phyloP scores from a whole-genome alignment of 1,140 invertebrate species.

The Bombus breviceps region DNA sequence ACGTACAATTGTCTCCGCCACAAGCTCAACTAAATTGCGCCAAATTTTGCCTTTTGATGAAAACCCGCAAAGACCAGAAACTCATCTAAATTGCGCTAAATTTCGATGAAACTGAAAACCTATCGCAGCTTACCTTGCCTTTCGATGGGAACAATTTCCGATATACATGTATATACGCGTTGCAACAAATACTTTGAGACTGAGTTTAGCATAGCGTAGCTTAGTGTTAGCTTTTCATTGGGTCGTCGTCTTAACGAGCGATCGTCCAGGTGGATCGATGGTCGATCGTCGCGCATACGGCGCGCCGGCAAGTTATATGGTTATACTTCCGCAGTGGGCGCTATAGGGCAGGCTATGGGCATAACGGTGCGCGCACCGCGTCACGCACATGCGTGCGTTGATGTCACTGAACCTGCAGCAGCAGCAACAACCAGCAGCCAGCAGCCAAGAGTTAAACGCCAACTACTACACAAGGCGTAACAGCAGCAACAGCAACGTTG shows the following conservation, averaged over 20 bases:
- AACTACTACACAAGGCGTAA: slow-evolving; percentile 3
- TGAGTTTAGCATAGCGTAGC: too few relatives aligned
- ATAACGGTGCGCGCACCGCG: slow-evolving; percentile 76
- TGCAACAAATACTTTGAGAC: too few relatives aligned
- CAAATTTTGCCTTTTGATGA: too few relatives aligned
- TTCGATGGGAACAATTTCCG: too few relatives aligned
- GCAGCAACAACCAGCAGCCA: not conserved
- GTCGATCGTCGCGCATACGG: slow-evolving; percentile 61
- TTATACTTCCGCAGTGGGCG: slow-evolving; percentile 72
- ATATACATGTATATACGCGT: too few relatives aligned
- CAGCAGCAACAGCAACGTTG: slow-evolving; percentile 3
- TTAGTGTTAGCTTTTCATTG: too few relatives aligned
- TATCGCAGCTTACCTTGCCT: too few relatives aligned
- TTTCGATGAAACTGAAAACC: too few relatives aligned
- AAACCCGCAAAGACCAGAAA: too few relatives aligned
- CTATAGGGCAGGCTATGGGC: slow-evolving; percentile 71
- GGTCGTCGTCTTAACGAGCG: not conserved
- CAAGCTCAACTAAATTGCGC: too few relatives aligned
- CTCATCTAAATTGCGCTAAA: too few relatives aligned
- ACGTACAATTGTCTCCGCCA: too few relatives aligned
- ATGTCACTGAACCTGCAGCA: slow-evolving; percentile 78
- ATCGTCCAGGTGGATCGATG: slow-evolving; percentile 21
- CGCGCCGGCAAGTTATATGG: slow-evolving; percentile 63
- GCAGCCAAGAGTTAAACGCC: not conserved
- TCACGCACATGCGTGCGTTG: slow-evolving; percentile 77